Evolutionary conservation across 2,113 vertebrate species (phyloP).

Genomic region (Brienomyrus brachyistius): DNA sequence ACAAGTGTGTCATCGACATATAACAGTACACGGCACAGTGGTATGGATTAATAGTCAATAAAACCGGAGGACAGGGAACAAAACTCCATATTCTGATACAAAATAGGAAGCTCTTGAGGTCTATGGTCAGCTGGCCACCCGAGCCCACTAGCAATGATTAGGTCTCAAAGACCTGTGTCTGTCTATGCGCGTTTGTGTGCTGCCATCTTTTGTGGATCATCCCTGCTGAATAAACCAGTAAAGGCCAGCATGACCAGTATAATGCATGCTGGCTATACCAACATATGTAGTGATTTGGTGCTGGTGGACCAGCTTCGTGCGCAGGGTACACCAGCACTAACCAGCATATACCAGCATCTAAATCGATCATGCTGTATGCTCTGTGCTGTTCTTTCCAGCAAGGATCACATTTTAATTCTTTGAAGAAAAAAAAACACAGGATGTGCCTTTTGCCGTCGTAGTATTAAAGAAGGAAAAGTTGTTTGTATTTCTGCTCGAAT

Average conservation of each 20-base stretch:
- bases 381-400: neutral
- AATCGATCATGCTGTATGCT: neutral
- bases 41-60: neutral
- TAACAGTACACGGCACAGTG: neutral
- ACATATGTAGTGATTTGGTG: neutral
- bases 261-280: neutral
- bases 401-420: neutral
- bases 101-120: neutral
- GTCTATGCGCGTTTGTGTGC: neutral
- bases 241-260: neutral
- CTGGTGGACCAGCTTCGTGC: neutral
- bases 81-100: neutral
- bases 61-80: neutral
- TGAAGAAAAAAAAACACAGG: neutral
- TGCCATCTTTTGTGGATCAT: neutral
- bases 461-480: neutral
- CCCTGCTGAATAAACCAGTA: neutral
- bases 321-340: neutral
- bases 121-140: neutral
- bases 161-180: neutral
- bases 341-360: neutral
- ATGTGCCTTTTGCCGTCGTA: neutral
- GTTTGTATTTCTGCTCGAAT: neutral
- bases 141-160: neutral
- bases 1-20: neutral